Percentiles rank a stretch among this genome's conserved stretches.
phyloP scores from a whole-genome alignment of 2,113 vertebrate genomes.

The Galbula dea region DNA sequence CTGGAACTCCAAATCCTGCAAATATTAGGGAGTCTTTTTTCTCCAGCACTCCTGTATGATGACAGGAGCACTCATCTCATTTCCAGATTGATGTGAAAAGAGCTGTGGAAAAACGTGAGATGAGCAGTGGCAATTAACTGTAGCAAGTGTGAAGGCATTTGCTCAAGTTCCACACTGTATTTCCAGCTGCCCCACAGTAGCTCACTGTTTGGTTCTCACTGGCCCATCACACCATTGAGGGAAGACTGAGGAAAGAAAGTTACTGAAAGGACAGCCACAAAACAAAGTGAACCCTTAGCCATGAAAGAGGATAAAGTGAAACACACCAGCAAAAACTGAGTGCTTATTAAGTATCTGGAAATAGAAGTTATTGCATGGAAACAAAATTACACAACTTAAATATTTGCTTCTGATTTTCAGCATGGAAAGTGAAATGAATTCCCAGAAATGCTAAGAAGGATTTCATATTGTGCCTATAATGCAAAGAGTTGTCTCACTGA shows the following conservation, averaged over 20 bases:
- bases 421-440: accelerated
- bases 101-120: neutral
- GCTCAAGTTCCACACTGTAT: neutral
- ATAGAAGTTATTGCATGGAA: neutral
- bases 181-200: neutral
- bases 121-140: neutral
- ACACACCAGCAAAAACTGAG: neutral
- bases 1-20: neutral
- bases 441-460: neutral
- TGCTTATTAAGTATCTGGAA: neutral
- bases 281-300: neutral
- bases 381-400: neutral
- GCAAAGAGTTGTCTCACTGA: neutral
- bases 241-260: neutral
- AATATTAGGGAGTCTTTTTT: neutral
- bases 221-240: neutral
- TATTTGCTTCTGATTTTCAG: neutral
- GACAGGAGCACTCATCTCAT: neutral
- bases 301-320: neutral
- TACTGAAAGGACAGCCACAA: neutral
- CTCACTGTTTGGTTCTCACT: neutral
- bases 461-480: neutral
- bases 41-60: neutral
- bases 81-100: neutral
- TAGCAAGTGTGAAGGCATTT: neutral